Percentiles rank a stretch among this genome's conserved stretches.
Evolutionary conservation across 2,797 vertebrate species (phyloP).

Genomic region (Megaceryle alcyon): DNA sequence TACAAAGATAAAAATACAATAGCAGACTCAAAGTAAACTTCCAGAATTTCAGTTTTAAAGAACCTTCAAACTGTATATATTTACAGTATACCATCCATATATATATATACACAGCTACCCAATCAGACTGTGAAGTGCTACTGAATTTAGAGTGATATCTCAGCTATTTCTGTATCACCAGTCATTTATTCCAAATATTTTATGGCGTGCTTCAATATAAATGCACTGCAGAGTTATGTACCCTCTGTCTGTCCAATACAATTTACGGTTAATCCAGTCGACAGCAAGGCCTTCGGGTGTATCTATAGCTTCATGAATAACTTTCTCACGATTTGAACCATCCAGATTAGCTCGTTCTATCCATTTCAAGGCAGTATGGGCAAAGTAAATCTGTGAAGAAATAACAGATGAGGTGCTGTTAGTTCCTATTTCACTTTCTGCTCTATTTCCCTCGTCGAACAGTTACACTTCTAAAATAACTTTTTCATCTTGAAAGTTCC

Average conservation of each 20-base stretch:
- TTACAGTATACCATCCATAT: neutral
- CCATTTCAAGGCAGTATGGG: constrained; percentile 82
- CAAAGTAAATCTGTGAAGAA: constrained; percentile 89
- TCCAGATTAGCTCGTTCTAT: constrained; percentile 87
- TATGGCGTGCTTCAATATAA: neutral
- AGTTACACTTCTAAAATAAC: neutral
- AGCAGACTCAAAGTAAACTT: neutral
- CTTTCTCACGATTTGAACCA: constrained; percentile 81
- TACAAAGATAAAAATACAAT: constrained; percentile 16
- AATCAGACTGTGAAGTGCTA: neutral
- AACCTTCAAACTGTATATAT: neutral
- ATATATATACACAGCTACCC: neutral
- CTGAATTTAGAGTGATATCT: constrained; percentile 8
- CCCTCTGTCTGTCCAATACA: constrained; percentile 94
- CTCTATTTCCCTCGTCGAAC: neutral
- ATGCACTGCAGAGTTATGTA: constrained; percentile 59
- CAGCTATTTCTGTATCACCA: constrained; percentile 26
- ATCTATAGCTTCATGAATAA: constrained; percentile 80
- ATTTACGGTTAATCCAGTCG: constrained; percentile 89
- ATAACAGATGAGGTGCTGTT: neutral
- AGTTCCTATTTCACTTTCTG: neutral
- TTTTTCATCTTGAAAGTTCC: neutral
- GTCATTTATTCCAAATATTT: constrained; percentile 30
- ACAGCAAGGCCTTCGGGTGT: constrained; percentile 86
- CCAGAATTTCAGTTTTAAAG: neutral